phyloP scores from a whole-genome alignment of 2,113 vertebrate genomes.

The Collichthys lucidus region DNA sequence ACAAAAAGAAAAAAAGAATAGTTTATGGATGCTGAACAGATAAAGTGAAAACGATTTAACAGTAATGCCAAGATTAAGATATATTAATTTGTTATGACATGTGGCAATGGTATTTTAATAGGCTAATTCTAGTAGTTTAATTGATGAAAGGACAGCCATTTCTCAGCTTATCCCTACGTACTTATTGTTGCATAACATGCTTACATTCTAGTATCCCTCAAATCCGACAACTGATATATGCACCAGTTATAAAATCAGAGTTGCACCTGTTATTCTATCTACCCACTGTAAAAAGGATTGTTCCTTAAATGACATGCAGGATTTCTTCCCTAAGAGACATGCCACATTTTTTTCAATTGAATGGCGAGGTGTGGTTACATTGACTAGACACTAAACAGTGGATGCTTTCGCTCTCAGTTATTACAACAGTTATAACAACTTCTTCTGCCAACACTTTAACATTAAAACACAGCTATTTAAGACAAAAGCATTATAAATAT shows the following conservation, averaged over 20 bases:
- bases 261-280: background rate
- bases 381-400: background rate
- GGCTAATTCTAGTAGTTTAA: background rate
- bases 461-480: background rate
- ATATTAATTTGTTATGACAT: background rate
- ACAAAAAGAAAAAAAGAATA: slow-evolving; percentile 17
- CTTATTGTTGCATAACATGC: background rate
- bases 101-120: background rate
- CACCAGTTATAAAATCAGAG: background rate
- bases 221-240: background rate
- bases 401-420: background rate
- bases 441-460: background rate
- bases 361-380: background rate
- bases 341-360: background rate
- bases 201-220: background rate
- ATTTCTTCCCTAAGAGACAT: background rate
- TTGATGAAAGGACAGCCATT: background rate
- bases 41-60: background rate
- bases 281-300: background rate
- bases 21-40: background rate
- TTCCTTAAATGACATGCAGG: background rate
- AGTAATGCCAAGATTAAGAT: background rate
- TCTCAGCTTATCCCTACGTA: background rate
- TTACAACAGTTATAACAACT: background rate
- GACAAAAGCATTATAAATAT: background rate